A percentile compares a stretch with the other conserved stretches of the same genome.
Conservation (phyloP, 2,113 vertebrate genomes). For the Hiodon tergisus region DNA sequence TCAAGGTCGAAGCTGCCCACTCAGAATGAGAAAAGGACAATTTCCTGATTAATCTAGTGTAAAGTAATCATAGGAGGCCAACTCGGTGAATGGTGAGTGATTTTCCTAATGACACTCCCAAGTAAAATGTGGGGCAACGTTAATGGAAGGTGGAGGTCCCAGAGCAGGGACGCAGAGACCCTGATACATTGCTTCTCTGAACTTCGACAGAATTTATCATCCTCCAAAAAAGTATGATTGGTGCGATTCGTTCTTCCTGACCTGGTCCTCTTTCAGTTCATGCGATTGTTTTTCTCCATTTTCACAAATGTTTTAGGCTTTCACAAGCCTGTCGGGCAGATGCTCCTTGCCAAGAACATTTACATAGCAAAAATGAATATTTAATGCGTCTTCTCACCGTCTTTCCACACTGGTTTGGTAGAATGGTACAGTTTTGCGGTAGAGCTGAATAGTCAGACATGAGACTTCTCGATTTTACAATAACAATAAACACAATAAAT, state of each 20-base stretch:
- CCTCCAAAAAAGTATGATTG: neutral
- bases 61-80: slow-evolving; percentile 32
- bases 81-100: slow-evolving; percentile 22
- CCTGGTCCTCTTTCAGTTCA: neutral
- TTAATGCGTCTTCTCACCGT: neutral
- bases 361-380: neutral
- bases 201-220: slow-evolving; percentile 5
- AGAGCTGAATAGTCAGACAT: too few species aligned
- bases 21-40: slow-evolving; percentile 27
- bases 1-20: slow-evolving; percentile 26
- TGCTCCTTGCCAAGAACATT: neutral
- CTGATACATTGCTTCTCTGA: slow-evolving; percentile 14
- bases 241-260: neutral
- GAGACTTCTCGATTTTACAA: too few species aligned
- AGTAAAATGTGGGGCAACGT: slow-evolving; percentile 23
- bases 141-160: slow-evolving; percentile 1
- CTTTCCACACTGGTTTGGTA: too few species aligned
- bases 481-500: too few species aligned
- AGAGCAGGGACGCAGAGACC: slow-evolving; percentile 14
- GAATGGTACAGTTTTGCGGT: too few species aligned
- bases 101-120: slow-evolving; percentile 30
- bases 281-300: neutral
- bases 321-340: neutral
- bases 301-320: neutral
- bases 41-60: slow-evolving; percentile 41